Evolutionary conservation across 2,888 invertebrate species (phyloP).

Genomic region (Leptinotarsa tumamoca): DNA sequence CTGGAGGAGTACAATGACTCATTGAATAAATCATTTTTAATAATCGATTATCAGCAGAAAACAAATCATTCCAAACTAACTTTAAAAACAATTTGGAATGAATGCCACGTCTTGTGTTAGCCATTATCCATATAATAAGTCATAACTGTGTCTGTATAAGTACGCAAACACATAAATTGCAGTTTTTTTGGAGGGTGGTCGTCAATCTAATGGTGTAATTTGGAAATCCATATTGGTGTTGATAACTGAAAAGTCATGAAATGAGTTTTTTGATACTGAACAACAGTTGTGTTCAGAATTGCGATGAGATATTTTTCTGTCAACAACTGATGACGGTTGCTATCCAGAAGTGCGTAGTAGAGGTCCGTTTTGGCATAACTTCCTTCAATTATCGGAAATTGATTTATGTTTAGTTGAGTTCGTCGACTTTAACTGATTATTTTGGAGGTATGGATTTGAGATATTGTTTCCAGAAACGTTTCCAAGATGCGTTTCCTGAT

Average conservation of each 20-base stretch:
- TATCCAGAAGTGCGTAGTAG: slow-evolving; percentile 1
- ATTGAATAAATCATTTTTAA: not conserved
- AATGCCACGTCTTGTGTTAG: not conserved
- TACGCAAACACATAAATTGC: slow-evolving; percentile 5
- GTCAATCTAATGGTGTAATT: slow-evolving; percentile 22
- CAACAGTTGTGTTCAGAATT: not conserved
- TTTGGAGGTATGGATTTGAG: too few species aligned
- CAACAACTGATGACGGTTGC: not conserved
- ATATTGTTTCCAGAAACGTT: too few species aligned
- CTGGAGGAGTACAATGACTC: not conserved
- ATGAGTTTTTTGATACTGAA: slow-evolving; percentile 20
- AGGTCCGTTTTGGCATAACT: not conserved
- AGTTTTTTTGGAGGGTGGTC: slow-evolving; percentile 20
- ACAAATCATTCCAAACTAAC: slow-evolving; percentile 4
- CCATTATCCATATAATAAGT: not conserved
- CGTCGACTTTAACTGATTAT: too few species aligned
- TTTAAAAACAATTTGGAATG: not conserved
- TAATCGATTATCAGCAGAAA: not conserved
- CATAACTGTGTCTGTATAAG: slow-evolving; percentile 12
- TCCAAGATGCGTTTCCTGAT: too few species aligned
- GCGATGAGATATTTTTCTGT: slow-evolving; percentile 1
- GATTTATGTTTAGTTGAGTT: too few species aligned
- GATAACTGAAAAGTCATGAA: slow-evolving; percentile 5
- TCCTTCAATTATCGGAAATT: too few species aligned
- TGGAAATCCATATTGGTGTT: slow-evolving; percentile 19